Evolutionary conservation across 64 coral and sea anemone species (phyloP).

Genomic region (Porites australiensis): DNA sequence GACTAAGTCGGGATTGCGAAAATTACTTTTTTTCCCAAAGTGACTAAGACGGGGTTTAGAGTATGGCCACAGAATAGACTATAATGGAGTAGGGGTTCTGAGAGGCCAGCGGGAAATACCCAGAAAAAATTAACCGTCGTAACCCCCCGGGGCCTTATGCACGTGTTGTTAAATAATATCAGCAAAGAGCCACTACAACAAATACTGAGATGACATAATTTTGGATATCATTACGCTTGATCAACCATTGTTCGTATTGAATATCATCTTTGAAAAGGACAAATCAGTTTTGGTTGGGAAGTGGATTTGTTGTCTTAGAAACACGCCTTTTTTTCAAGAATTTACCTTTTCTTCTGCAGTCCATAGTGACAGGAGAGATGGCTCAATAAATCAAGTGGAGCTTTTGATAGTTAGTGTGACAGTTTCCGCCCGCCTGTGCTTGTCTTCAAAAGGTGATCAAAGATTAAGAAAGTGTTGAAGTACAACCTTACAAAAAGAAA

Average conservation of each 20-base stretch:
- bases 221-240: not conserved
- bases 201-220: conserved; percentile 41
- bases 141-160: too few species aligned
- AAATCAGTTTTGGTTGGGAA: not conserved
- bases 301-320: conserved; percentile 32
- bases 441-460: conserved; percentile 41
- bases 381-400: not conserved
- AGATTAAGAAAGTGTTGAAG: not conserved
- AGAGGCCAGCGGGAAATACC: too few species aligned
- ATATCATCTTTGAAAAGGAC: conserved; percentile 39
- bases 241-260: conserved; percentile 6
- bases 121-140: too few species aligned
- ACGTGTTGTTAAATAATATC: conserved; percentile 26
- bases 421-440: conserved; percentile 10
- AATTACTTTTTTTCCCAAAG: too few species aligned
- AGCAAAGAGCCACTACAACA: conserved; percentile 19
- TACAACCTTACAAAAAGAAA: conserved; percentile 42
- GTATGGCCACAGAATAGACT: too few species aligned
- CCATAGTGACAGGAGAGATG: not conserved
- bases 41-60: too few species aligned
- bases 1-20: too few species aligned
- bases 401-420: not conserved
- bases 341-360: conserved; percentile 5
- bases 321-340: conserved; percentile 44
- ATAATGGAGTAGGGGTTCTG: too few species aligned